A percentile compares a stretch with the other conserved stretches of the same genome.
Evolutionary conservation across 2,888 invertebrate genomes (phyloP).

Genomic region (Brachylomia viminalis): DNA sequence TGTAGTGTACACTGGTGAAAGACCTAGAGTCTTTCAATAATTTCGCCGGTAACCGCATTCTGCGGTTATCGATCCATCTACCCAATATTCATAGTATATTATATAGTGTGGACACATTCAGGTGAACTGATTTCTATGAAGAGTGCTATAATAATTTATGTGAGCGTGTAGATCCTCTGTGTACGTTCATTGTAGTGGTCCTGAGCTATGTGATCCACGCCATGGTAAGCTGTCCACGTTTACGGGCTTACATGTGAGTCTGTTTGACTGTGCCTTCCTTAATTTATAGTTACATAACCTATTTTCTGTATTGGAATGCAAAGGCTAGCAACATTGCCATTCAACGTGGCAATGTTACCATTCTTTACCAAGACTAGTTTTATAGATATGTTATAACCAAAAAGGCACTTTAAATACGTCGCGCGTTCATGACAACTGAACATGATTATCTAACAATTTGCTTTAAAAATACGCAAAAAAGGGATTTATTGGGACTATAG

Average conservation of each 20-base stretch:
- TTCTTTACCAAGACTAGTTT: background rate
- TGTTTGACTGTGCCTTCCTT: background rate
- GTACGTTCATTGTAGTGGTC: background rate
- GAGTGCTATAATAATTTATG: conserved; percentile 5
- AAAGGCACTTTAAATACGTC: background rate
- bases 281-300: background rate
- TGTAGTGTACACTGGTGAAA: background rate
- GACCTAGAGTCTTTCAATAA: background rate
- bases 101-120: conserved; percentile 8
- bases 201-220: conserved; percentile 7
- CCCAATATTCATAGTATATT: background rate
- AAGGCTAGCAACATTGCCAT: background rate
- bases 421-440: background rate
- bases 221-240: conserved; percentile 17
- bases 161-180: conserved; percentile 2
- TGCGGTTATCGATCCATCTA: background rate
- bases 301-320: conserved; percentile 7
- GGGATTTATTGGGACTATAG: background rate
- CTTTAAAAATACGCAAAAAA: background rate
- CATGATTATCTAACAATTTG: background rate
- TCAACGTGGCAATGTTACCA: background rate
- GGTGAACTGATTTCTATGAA: background rate
- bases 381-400: background rate
- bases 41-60: background rate
- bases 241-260: conserved; percentile 1